Evolutionary conservation across 2,888 invertebrate species (phyloP).

Genomic region (Tholera decimalis): DNA sequence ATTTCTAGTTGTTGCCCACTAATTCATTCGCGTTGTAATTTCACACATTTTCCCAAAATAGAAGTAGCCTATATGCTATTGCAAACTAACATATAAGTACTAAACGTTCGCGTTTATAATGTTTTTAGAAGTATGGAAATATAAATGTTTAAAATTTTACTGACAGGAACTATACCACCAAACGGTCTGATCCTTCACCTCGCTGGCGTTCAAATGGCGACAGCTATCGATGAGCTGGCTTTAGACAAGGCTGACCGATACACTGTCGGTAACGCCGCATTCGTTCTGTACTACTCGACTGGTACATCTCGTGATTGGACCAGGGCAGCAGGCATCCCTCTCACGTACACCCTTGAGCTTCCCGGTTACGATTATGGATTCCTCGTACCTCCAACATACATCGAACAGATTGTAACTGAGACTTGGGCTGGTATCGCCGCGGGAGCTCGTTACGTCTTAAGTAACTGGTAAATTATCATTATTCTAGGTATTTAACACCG

Average conservation of each 20-base stretch:
- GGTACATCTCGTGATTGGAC: constrained; percentile 94
- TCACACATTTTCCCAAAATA: no score
- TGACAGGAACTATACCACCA: constrained; percentile 85
- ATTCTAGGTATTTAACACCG: constrained; percentile 3
- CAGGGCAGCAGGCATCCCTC: constrained; percentile 89
- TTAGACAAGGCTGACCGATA: constrained; percentile 85
- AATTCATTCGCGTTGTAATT: no score
- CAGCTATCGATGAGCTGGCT: constrained; percentile 84
- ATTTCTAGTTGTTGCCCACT: no score
- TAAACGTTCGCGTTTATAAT: no score
- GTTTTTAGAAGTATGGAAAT: not conserved
- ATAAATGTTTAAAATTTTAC: not conserved
- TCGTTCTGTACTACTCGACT: constrained; percentile 91
- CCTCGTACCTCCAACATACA: constrained; percentile 89
- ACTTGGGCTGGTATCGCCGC: constrained; percentile 92
- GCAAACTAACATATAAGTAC: no score
- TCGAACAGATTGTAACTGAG: constrained; percentile 91
- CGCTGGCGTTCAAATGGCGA: constrained; percentile 83
- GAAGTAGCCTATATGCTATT: no score
- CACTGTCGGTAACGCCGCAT: constrained; percentile 91
- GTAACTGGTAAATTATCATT: constrained; percentile 55
- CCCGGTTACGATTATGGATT: constrained; percentile 92
- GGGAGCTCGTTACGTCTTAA: constrained; percentile 79
- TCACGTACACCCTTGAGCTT: constrained; percentile 93
- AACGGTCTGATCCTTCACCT: constrained; percentile 87